Conservation (phyloP, 1,140 invertebrate species). For the Anastatus disparis region DNA sequence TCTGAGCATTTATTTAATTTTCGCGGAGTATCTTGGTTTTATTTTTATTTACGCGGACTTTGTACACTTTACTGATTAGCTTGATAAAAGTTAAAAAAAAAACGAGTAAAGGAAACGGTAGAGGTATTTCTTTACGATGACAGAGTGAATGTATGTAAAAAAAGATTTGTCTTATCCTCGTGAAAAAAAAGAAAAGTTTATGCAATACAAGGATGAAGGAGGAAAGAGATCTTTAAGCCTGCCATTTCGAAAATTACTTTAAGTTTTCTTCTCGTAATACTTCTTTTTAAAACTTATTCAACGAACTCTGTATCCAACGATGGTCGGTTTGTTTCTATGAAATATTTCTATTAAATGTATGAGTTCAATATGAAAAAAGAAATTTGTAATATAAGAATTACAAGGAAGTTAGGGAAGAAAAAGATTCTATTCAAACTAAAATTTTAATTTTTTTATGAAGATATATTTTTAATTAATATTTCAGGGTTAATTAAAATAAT, state of each 20-base stretch:
- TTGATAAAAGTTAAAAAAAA: background rate
- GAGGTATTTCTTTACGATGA: background rate
- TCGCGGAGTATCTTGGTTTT: constrained; percentile 10
- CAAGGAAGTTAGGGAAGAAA: no score
- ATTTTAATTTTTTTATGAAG: no score
- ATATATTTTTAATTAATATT: no score
- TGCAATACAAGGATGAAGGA: no score
- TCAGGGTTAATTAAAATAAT: no score
- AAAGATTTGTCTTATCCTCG: constrained; percentile 43
- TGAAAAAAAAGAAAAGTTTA: constrained; percentile 38
- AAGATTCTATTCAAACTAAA: no score
- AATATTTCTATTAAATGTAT: no score
- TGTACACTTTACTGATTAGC: constrained; percentile 62
- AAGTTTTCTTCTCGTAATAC: constrained; percentile 59
- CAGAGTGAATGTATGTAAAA: constrained; percentile 18
- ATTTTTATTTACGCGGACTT: constrained; percentile 50
- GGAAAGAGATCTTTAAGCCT: constrained; percentile 61
- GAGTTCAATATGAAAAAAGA: no score
- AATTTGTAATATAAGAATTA: no score
- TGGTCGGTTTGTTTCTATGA: no score
- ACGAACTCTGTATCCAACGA: no score
- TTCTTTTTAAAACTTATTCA: constrained; percentile 26
- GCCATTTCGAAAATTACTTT: constrained; percentile 64
- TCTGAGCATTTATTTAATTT: constrained; percentile 58
- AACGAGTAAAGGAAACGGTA: background rate